Evolutionary conservation across 2,888 invertebrate genomes (phyloP), one percentile per base, ranked within the genome.

Genomic region (Agapostemon virescens): DNA sequence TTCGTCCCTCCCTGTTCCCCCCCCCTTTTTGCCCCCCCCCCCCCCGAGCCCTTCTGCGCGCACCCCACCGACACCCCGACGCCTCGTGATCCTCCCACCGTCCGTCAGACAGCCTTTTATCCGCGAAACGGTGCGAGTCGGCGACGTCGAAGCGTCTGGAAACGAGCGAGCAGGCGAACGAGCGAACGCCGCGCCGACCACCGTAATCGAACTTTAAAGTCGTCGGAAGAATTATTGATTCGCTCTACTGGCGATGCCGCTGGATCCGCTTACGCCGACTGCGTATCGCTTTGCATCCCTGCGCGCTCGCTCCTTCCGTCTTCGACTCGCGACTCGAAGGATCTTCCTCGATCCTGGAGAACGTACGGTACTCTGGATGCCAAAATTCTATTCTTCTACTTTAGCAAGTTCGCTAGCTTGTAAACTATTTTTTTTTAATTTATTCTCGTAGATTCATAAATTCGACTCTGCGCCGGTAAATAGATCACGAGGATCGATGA

Each of bases 161-260:
- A 83, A 49, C 82, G 55, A 69, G 72, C 61, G 71, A 49, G 61
- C 61, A 45, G 23, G 45, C 20, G 20, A 20, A 20, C 45, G 45
- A 82, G 38, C 77, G 58, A 64, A 66, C 61, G 74, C 52, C 67
- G 45, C 36, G 42, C 2, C 73, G 64, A n/a, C 9, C 13, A 11
- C n/a, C 5, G 72, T 78, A 77, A 83, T 83, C 83, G 78, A 82
- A 82, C 78, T 76, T 74, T 83, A 61, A 83, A 83, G 58, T 42
- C 79, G 71, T 45, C 49, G 74, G 79, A 74, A 79, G 83, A 77
- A 77, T 69, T 83, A 83, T 83, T 72, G 83, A 83, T 83, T 83
- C 83, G 76, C 69, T 76, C 79, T 64, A 83, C 83, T 77, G 75
- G 83, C 64, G 69, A 45, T 67, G 42, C 30, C 30, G 45, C 66